These are phyloP conservation scores for Phrynocephalus versicolor DNA, from an alignment of 2,113 vertebrate species.

Conservation along the genomic window DNA sequence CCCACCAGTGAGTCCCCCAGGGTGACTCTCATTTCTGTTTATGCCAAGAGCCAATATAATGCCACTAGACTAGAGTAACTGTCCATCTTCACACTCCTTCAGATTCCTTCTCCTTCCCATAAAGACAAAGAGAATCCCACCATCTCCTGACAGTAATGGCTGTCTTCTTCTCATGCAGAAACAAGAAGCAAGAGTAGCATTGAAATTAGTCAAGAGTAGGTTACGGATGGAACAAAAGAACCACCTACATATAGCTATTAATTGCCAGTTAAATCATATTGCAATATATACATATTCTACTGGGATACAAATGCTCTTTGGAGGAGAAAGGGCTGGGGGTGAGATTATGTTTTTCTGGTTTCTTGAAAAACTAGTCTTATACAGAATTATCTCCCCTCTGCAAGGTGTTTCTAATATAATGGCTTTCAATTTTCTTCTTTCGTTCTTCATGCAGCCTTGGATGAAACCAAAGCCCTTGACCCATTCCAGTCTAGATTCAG, in stretches of 20 bases:
- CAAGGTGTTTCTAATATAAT: background rate
- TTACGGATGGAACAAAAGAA: conserved; percentile 7
- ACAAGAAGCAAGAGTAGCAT: background rate
- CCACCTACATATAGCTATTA: conserved; percentile 3
- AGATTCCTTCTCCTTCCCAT: background rate
- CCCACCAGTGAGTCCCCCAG: no score
- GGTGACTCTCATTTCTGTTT: background rate
- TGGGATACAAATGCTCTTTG: background rate
- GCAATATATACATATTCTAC: background rate
- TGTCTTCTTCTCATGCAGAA: background rate
- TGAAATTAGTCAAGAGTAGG: background rate
- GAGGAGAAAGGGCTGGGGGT: background rate
- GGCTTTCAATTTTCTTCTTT: no score
- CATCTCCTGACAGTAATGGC: background rate
- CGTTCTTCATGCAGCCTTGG: no score
- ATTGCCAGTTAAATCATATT: background rate
- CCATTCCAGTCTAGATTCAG: no score
- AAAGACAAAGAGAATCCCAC: background rate
- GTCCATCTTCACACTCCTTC: background rate
- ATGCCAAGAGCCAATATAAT: background rate
- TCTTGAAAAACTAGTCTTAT: no score
- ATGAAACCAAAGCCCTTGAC: no score
- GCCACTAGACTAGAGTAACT: background rate
- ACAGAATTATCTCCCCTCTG: background rate
- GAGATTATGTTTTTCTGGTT: background rate